A percentile compares a stretch with the other conserved stretches of the same genome.
Evolutionary conservation across 2,797 vertebrate genomes (phyloP).

Genomic region (Jordanella pulchra): DNA sequence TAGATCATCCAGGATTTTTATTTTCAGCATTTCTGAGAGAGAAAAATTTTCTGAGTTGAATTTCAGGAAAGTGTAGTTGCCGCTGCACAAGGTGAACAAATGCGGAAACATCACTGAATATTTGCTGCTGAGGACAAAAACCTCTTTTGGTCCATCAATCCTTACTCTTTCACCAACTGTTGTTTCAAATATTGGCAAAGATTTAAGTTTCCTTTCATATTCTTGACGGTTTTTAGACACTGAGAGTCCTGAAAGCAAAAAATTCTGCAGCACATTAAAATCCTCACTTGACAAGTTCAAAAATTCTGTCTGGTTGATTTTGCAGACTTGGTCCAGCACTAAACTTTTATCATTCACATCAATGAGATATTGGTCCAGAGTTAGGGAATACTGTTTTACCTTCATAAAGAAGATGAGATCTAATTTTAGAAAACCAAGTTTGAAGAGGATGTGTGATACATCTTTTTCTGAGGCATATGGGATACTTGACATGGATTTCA

Average conservation of each 20-base stretch:
- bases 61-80: slow-evolving; percentile 64
- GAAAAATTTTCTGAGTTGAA: not conserved
- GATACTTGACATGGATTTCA: slow-evolving; percentile 65
- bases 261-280: slow-evolving; percentile 47
- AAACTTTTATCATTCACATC: slow-evolving; percentile 45
- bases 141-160: slow-evolving; percentile 50
- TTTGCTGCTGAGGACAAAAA: slow-evolving; percentile 56
- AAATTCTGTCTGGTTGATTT: slow-evolving; percentile 57
- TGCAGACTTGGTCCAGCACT: slow-evolving; percentile 65
- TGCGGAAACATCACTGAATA: slow-evolving; percentile 38
- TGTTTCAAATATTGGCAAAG: slow-evolving; percentile 79
- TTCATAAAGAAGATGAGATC: slow-evolving; percentile 21
- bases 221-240: slow-evolving; percentile 32
- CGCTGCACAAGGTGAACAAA: slow-evolving; percentile 48
- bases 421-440: slow-evolving; percentile 72
- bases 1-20: slow-evolving; percentile 58
- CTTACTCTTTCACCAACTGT: slow-evolving; percentile 49
- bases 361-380: slow-evolving; percentile 51
- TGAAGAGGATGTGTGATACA: slow-evolving; percentile 61
- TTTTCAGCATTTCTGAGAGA: slow-evolving; percentile 38
- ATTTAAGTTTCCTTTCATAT: slow-evolving; percentile 64
- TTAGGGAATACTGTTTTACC: rapidly evolving
- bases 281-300: slow-evolving; percentile 47
- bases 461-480: rapidly evolving
- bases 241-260: slow-evolving; percentile 60